phyloP scores from a whole-genome alignment of 2,888 invertebrate genomes.

The Drosophila falleni region DNA sequence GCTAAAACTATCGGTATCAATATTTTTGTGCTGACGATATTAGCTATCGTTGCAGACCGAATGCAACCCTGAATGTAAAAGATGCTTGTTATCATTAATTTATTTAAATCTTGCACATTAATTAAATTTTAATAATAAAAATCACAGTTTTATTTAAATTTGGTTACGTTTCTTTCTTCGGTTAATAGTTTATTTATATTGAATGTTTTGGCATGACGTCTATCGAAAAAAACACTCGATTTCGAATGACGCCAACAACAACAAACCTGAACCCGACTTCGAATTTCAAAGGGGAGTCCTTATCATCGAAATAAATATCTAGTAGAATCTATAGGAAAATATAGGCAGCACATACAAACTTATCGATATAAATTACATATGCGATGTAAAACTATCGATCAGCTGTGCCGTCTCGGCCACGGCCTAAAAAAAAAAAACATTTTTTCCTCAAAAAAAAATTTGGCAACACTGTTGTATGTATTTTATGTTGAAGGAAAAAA shows the following conservation, averaged over 20 bases:
- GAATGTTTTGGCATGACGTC: too few species aligned
- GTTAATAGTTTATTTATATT: constrained; percentile 7
- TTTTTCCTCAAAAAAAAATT: too few species aligned
- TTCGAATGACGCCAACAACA: too few species aligned
- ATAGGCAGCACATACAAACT: neutral
- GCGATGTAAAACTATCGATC: constrained; percentile 32
- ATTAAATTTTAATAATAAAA: neutral
- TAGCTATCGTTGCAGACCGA: neutral
- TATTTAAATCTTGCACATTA: too few species aligned
- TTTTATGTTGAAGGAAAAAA: constrained; percentile 45
- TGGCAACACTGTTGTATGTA: constrained; percentile 11
- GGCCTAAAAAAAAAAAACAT: too few species aligned
- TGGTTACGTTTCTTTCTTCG: neutral
- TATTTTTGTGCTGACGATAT: constrained; percentile 16
- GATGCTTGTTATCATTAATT: neutral
- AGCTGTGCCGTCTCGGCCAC: too few species aligned
- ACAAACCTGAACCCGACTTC: too few species aligned
- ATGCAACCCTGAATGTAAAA: constrained; percentile 21
- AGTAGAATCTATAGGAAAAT: too few species aligned
- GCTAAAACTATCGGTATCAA: constrained; percentile 54
- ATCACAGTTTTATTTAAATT: neutral
- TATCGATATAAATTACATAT: constrained; percentile 14
- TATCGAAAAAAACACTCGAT: too few species aligned
- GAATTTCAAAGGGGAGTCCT: too few species aligned
- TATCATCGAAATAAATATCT: too few species aligned